These are phyloP conservation scores for Hyperoplus immaculatus DNA, from an alignment of 2,797 vertebrate species.

Conservation along the genomic window DNA sequence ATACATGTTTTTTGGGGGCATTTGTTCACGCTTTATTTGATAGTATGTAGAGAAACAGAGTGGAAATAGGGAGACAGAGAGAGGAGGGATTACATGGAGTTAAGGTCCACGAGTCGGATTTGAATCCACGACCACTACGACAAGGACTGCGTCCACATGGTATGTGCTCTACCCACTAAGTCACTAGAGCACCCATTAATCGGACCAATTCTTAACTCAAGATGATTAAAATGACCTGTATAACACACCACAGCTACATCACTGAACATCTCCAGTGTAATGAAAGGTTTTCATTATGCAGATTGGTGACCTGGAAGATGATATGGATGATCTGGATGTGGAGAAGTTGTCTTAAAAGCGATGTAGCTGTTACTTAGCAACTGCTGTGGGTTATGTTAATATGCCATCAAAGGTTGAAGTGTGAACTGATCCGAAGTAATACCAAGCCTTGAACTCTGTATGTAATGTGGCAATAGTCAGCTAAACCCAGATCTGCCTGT, in stretches of 20 bases:
- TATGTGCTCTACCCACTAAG: too few relatives aligned
- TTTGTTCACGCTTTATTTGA: too few relatives aligned
- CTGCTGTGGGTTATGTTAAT: conserved; percentile 33
- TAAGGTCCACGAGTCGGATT: too few relatives aligned
- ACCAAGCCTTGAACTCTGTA: conserved; percentile 17
- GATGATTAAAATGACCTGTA: neutral
- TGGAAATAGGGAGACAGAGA: too few relatives aligned
- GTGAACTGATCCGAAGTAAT: conserved; percentile 34
- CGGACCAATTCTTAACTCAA: neutral
- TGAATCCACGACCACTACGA: too few relatives aligned
- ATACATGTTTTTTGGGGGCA: too few relatives aligned
- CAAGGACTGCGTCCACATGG: too few relatives aligned
- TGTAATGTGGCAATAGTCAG: conserved; percentile 13
- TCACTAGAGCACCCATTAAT: too few relatives aligned
- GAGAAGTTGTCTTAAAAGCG: neutral
- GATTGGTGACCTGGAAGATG: neutral
- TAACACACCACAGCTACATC: neutral
- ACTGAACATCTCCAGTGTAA: neutral
- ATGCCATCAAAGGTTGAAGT: conserved; percentile 28
- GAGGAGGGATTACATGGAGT: too few relatives aligned
- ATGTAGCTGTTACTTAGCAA: conserved; percentile 55
- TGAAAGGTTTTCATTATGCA: neutral
- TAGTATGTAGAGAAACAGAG: too few relatives aligned
- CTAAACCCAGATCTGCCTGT: neutral
- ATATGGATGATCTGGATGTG: neutral